phyloP scores from a whole-genome alignment of 2,113 vertebrate genomes.

The Melanerpes aurifrons region DNA sequence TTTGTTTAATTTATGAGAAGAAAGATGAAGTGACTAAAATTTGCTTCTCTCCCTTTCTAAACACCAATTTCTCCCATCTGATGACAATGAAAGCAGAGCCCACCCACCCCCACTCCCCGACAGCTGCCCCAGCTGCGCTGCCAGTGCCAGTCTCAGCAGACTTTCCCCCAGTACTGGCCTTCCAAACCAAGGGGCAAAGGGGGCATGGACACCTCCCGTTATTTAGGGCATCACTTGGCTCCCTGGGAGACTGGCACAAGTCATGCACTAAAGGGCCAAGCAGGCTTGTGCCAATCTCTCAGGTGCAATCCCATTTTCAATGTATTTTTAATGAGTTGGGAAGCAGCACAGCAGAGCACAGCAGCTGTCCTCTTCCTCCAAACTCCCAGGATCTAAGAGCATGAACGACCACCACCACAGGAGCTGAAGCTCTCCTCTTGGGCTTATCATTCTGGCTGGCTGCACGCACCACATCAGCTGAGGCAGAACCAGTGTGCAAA shows the following conservation, averaged over 20 bases:
- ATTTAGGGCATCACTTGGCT: neutral
- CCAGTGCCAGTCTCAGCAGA: rapidly evolving
- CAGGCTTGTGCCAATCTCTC: neutral
- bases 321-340: rapidly evolving
- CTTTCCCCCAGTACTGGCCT: neutral
- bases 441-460: neutral
- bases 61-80: neutral
- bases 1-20: neutral
- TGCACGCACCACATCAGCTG: neutral
- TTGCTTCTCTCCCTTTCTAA: neutral
- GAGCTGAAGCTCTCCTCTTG: neutral
- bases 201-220: neutral
- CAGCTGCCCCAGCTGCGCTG: rapidly evolving
- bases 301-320: neutral
- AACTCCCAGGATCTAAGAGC: neutral
- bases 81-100: rapidly evolving
- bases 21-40: neutral
- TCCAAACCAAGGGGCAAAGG: neutral
- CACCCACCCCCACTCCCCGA: rapidly evolving
- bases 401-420: rapidly evolving
- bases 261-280: rapidly evolving
- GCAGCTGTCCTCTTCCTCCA: neutral
- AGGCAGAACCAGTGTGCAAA: neutral
- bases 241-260: neutral
- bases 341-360: neutral